Evolutionary conservation across 2,113 vertebrate species (phyloP).

Genomic region (Pipra filicauda): DNA sequence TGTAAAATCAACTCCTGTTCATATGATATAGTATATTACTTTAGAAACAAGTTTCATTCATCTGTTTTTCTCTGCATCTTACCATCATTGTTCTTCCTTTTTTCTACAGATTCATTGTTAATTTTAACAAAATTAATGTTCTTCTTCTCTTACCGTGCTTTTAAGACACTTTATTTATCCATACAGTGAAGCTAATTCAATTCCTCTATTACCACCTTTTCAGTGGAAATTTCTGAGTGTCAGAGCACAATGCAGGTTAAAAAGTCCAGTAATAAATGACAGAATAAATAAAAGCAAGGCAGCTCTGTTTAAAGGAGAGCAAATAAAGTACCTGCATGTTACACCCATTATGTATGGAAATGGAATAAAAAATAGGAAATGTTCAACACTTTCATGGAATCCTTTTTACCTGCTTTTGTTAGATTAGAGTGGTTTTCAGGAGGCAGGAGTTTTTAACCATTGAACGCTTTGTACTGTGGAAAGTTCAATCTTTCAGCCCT

Average conservation of each 20-base stretch:
- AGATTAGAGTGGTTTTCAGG: neutral
- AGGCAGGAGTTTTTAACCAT: neutral
- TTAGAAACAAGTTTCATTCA: neutral
- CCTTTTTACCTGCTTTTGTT: neutral
- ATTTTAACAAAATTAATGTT: neutral
- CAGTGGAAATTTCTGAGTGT: neutral
- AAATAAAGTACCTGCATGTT: neutral
- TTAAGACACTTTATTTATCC: neutral
- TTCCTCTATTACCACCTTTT: neutral
- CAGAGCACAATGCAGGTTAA: neutral
- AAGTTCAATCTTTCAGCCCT: neutral
- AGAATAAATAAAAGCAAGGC: slow-evolving; percentile 9
- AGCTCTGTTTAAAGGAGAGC: neutral
- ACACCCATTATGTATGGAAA: neutral
- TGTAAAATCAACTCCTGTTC: neutral
- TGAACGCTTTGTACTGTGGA: neutral
- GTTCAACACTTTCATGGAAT: neutral
- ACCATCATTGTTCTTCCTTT: neutral
- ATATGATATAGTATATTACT: neutral
- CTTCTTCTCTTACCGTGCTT: neutral
- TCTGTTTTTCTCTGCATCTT: neutral
- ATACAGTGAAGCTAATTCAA: neutral
- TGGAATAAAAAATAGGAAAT: neutral
- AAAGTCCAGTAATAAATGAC: neutral
- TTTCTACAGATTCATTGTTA: neutral